A percentile compares a stretch with the other conserved stretches of the same genome.
Conservation (phyloP, 1,140 invertebrate genomes). For the Scaptomyza pallida region DNA sequence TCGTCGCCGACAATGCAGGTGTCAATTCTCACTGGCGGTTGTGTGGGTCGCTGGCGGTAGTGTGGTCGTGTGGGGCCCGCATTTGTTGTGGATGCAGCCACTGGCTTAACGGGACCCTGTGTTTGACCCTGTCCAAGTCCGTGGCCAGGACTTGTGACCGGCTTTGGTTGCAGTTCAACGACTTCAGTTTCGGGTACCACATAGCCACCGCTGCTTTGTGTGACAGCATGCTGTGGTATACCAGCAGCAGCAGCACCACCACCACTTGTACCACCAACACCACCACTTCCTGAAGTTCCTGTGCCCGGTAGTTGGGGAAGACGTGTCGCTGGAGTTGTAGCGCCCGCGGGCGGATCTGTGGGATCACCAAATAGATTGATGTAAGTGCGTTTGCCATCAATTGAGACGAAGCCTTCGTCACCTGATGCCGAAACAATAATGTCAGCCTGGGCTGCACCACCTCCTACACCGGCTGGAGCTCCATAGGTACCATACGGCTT, state of each 20-base stretch:
- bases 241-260: no score
- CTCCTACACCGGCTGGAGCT: conserved; percentile 6
- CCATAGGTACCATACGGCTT: conserved; percentile 78
- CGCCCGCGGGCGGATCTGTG: conserved; percentile 81
- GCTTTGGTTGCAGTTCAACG: conserved; percentile 67
- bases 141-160: conserved; percentile 41
- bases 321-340: conserved; percentile 63
- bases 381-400: conserved; percentile 95
- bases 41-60: conserved; percentile 86
- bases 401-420: conserved; percentile 94
- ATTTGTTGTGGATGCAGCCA: conserved; percentile 71
- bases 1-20: conserved; percentile 97
- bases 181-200: conserved; percentile 84
- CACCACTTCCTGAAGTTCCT: conserved; percentile 8
- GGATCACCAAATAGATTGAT: conserved; percentile 91
- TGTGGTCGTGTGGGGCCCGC: conserved; percentile 84
- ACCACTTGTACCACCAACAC: conserved; percentile 5
- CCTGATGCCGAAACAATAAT: conserved; percentile 91
- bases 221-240: conserved; percentile 58
- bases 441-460: conserved; percentile 84
- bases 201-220: conserved; percentile 84
- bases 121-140: not conserved
- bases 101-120: conserved; percentile 11
- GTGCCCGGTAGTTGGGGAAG: conserved; percentile 68
- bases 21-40: conserved; percentile 92